Percentiles rank a stretch among this genome's conserved stretches.
Evolutionary conservation across 2,797 vertebrate genomes (phyloP).

Genomic region (Onychomys leucogaster): DNA sequence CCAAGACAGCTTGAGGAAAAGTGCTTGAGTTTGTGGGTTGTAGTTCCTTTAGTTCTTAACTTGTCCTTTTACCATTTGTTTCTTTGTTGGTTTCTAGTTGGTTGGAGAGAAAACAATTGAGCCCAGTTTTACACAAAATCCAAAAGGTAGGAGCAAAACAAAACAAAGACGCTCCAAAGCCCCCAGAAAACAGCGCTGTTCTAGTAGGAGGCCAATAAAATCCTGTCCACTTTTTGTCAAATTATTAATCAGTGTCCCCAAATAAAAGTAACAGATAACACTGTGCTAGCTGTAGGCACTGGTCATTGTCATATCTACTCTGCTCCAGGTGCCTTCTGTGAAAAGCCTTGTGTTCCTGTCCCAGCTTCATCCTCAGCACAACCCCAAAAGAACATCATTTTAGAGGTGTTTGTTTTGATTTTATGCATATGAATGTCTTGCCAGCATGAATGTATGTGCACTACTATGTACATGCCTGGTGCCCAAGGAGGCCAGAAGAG

Average conservation of each 20-base stretch:
- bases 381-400: background rate
- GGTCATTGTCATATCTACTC: constrained; percentile 17
- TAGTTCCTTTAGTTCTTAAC: constrained; percentile 16
- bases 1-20: constrained; percentile 66
- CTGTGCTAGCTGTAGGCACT: background rate
- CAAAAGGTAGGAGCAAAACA: constrained; percentile 43
- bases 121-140: constrained; percentile 63
- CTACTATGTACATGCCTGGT: no score
- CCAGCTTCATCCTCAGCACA: background rate
- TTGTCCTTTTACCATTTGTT: background rate
- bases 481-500: background rate
- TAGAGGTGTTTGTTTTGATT: background rate
- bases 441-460: background rate
- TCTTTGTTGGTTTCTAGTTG: background rate
- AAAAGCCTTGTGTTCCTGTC: background rate
- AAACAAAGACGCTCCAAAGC: constrained; percentile 21
- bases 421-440: background rate
- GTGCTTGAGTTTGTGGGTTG: background rate
- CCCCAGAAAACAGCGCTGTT: constrained; percentile 54
- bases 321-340: background rate
- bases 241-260: constrained; percentile 4
- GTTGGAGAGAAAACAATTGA: constrained; percentile 26
- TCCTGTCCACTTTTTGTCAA: constrained; percentile 23
- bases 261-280: background rate
- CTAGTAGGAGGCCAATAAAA: constrained; percentile 43